Evolutionary conservation across 2,888 invertebrate genomes (phyloP).

Genomic region (Cosmia pyralina): DNA sequence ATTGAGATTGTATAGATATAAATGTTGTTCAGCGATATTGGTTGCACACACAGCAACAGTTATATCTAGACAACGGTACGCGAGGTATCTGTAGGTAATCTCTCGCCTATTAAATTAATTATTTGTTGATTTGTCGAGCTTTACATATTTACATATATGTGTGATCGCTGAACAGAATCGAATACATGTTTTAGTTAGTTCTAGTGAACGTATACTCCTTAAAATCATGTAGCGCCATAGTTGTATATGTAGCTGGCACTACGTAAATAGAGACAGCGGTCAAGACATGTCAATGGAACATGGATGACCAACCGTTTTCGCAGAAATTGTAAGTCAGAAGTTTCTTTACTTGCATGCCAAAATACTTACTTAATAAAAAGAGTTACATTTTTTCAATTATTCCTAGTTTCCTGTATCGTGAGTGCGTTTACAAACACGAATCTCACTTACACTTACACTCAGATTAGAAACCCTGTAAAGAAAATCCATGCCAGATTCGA

Average conservation of each 20-base stretch:
- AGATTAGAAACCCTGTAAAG: neutral
- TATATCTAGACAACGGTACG: constrained; percentile 18
- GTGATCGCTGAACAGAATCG: neutral
- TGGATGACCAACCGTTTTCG: neutral
- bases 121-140: neutral
- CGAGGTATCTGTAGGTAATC: constrained; percentile 2
- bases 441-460: neutral
- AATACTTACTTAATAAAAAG: neutral
- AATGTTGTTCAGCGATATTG: constrained; percentile 4
- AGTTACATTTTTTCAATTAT: neutral
- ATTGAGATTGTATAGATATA: constrained; percentile 1
- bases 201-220: neutral
- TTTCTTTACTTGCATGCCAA: neutral
- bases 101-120: neutral
- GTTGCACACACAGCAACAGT: constrained; percentile 12
- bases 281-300: neutral
- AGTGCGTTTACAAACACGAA: neutral
- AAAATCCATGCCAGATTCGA: constrained; percentile 6
- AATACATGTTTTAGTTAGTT: neutral
- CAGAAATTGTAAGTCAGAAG: constrained; percentile 13
- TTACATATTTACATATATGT: neutral
- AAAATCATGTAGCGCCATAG: neutral
- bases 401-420: neutral
- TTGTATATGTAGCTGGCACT: neutral
- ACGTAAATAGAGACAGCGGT: neutral